Conservation (phyloP, 2,888 invertebrate species). For the Punctoribates punctum region DNA sequence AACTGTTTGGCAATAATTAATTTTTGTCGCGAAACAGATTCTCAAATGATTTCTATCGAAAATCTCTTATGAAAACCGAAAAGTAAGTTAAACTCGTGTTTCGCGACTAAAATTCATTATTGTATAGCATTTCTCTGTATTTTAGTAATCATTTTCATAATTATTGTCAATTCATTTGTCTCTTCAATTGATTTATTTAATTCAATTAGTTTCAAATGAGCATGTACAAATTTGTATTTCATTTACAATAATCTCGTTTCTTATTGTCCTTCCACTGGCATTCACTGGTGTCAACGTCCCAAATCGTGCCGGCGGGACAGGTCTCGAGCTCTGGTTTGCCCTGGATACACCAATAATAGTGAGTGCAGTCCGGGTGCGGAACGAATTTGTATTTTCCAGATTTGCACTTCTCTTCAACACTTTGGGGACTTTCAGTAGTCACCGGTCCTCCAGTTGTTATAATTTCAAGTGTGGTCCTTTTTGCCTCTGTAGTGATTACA, state of each 20-base stretch:
- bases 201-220: no score
- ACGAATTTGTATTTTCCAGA: constrained; percentile 17
- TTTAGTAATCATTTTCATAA: no score
- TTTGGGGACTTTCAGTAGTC: background rate
- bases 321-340: constrained; percentile 68
- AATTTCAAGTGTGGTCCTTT: background rate
- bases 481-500: constrained; percentile 50
- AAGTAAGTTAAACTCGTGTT: no score
- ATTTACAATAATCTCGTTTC: background rate
- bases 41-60: no score
- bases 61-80: no score
- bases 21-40: no score
- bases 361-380: constrained; percentile 43
- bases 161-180: no score
- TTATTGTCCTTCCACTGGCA: constrained; percentile 70
- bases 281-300: constrained; percentile 66
- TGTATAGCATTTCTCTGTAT: no score
- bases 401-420: constrained; percentile 1
- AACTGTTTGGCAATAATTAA: no score
- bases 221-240: no score
- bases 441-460: constrained; percentile 41
- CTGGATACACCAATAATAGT: constrained; percentile 83
- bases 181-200: background rate
- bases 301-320: constrained; percentile 71
- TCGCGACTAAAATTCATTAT: no score